Percentiles rank a stretch among this genome's conserved stretches.
phyloP scores from a whole-genome alignment of 1,140 invertebrate genomes.

The Melanaphis sacchari region DNA sequence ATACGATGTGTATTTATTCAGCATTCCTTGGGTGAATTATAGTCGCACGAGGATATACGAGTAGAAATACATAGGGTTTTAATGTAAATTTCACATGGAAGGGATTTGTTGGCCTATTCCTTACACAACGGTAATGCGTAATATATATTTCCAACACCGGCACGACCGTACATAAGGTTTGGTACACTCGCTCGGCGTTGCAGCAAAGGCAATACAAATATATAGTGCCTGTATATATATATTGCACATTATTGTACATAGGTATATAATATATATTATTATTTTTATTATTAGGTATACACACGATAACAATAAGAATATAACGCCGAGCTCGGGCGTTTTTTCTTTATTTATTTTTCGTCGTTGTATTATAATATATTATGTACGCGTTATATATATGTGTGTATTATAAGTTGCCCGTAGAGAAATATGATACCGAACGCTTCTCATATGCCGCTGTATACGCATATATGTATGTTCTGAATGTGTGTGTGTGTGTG shows the following conservation, averaged over 20 bases:
- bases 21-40: background rate
- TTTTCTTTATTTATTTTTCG: slow-evolving; percentile 4
- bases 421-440: slow-evolving; percentile 49
- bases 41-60: background rate
- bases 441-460: background rate
- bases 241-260: too few species aligned
- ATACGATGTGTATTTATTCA: background rate
- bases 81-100: background rate
- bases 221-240: background rate
- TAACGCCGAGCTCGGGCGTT: background rate
- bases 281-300: background rate
- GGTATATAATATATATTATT: background rate
- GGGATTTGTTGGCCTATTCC: background rate
- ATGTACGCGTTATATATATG: background rate
- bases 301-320: background rate
- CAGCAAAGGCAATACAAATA: background rate
- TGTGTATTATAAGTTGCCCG: background rate
- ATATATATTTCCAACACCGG: background rate
- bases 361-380: background rate
- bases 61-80: too few species aligned
- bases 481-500: background rate
- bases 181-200: background rate
- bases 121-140: background rate
- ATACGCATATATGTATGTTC: background rate
- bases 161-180: background rate